Base-by-base conservation (phyloP, 2,888 invertebrate genomes). In the Mythimna vitellina region DNA sequence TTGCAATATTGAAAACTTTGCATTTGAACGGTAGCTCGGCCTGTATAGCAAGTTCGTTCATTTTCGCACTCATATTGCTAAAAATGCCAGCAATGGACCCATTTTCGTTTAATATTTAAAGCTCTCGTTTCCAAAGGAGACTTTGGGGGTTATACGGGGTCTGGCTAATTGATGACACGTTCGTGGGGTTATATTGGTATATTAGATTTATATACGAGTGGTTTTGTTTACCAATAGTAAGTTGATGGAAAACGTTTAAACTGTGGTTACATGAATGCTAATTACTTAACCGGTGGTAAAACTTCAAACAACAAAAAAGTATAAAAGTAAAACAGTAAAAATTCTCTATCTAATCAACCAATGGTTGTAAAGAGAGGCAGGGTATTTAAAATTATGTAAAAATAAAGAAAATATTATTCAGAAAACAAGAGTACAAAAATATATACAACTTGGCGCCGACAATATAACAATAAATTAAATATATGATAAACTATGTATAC, bases 1-100 rank as follows among this genome's bases (percentile, higher is more conserved):
- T 85, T 82, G 86, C 84, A 78, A 85, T 86, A 86, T 85, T 86
- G 86, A 86, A 86, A 86, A 86, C 84, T 86, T 86, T 80, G 78
- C 85, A 86, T 85, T 80, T 73, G 73, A 83, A 73, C 53, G 78
- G 62, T 65, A 58, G 42, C 67, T n/a, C 10, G 69, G 53, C 46
- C 66, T 62, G 66, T 64, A 62, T 72, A 73, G 72, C 17, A 38
- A 65, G 67, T 84, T 82, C 56, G 70, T 82, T 74, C 70, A 69
- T 69, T 68, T 62, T 72, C 56, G 32, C 73, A 62, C 51, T 62
- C 63, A 62, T 70, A 65, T 69, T 71, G 63, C 70, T 68, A 62
- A 82, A 81, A 74, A 65, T 54, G 35, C 29, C 35, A 17, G 63
- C 58, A 29, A 25, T 70, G 54, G 63, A 46, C 46, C 51, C 54